A percentile compares a stretch with the other conserved stretches of the same genome.
phyloP scores from a whole-genome alignment of 2,797 vertebrate genomes.

The Pelodytes ibericus region DNA sequence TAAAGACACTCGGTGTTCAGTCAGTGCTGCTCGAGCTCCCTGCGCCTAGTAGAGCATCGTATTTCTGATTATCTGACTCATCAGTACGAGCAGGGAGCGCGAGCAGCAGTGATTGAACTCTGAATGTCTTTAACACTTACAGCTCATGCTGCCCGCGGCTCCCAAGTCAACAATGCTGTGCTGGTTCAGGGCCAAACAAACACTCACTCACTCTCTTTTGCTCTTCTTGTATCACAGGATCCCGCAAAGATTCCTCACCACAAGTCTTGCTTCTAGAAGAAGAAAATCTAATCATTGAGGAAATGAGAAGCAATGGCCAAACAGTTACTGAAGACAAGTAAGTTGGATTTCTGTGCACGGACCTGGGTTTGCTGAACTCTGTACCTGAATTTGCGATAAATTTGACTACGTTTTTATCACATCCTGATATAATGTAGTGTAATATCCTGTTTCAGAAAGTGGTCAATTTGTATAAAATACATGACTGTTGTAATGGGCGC shows the following conservation, averaged over 20 bases:
- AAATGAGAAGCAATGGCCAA: slow-evolving; percentile 94
- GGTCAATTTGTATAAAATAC: not conserved
- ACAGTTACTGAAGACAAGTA: slow-evolving; percentile 94
- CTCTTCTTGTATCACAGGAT: slow-evolving; percentile 66
- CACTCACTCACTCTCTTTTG: not conserved
- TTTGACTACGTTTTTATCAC: not conserved
- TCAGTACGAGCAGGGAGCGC: too few species aligned
- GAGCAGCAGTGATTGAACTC: too few species aligned
- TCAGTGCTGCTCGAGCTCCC: too few species aligned
- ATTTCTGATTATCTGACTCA: too few species aligned
- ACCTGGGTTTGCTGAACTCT: too few species aligned
- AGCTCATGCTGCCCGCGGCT: too few species aligned
- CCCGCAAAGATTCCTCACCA: slow-evolving; percentile 88
- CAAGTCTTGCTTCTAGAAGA: slow-evolving; percentile 95
- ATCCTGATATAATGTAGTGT: not conserved
- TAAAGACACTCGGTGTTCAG: too few species aligned
- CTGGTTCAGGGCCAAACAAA: too few species aligned
- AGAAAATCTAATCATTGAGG: slow-evolving; percentile 95
- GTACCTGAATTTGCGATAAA: not conserved
- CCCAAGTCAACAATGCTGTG: too few species aligned
- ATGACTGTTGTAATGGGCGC: not conserved
- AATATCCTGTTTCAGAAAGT: not conserved
- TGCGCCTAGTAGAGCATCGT: too few species aligned
- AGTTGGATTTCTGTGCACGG: slow-evolving; percentile 52
- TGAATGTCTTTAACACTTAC: too few species aligned